Evolutionary conservation across 2,888 invertebrate species (phyloP).

Genomic region (Eupithecia pulchellata): DNA sequence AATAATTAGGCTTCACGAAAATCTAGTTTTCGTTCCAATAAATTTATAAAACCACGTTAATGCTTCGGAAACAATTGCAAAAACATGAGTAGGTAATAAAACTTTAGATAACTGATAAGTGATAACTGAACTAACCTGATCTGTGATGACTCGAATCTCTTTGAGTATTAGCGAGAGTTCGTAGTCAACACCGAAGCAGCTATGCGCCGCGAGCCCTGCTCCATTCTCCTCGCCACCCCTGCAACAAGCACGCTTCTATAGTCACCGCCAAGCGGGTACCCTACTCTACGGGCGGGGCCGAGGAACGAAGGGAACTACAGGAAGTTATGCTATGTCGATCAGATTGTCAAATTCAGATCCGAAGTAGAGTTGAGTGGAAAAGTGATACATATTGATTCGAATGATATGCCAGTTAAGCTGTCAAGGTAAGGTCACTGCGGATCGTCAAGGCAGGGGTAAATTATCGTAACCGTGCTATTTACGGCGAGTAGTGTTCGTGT

Average conservation of each 20-base stretch:
- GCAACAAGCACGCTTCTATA: constrained; percentile 73
- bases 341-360: constrained; percentile 70
- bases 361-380: constrained; percentile 57
- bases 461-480: constrained; percentile 84
- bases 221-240: constrained; percentile 87
- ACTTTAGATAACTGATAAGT: no score
- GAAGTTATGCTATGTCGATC: constrained; percentile 66
- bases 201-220: constrained; percentile 91
- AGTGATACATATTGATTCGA: constrained; percentile 56
- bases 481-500: constrained; percentile 86
- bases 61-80: neutral
- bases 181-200: constrained; percentile 96
- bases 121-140: constrained; percentile 86
- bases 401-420: constrained; percentile 62
- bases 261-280: constrained; percentile 73
- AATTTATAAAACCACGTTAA: neutral
- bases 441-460: constrained; percentile 80
- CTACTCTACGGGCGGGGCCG: constrained; percentile 79
- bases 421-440: constrained; percentile 81
- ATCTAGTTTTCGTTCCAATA: no score
- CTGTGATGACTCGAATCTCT: constrained; percentile 96
- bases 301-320: constrained; percentile 81
- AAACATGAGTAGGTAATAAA: neutral
- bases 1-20: neutral
- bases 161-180: constrained; percentile 97